These are phyloP conservation scores for Serinus canaria DNA, from an alignment of 2,113 vertebrate species.

Conservation along the genomic window DNA sequence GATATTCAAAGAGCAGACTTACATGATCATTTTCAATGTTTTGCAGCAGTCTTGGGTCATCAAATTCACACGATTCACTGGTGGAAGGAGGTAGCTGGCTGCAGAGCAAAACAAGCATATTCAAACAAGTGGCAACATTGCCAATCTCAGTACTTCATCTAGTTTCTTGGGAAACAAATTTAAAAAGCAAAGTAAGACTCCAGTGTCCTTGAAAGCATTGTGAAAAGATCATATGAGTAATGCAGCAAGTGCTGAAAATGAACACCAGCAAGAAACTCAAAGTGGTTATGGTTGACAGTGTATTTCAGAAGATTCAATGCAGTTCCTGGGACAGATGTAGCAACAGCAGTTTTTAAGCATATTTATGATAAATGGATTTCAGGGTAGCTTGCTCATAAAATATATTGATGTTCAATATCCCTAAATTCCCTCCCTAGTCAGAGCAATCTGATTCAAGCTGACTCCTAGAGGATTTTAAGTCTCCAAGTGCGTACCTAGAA, in stretches of 20 bases:
- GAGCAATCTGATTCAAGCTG: neutral
- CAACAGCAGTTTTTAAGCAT: neutral
- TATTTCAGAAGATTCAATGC: neutral
- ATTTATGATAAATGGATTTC: neutral
- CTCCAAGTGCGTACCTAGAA: neutral
- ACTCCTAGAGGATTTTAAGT: neutral
- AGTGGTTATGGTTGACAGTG: neutral
- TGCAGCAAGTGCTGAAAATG: neutral
- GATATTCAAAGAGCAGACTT: slow-evolving; percentile 37
- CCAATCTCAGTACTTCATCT: neutral
- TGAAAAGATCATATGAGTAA: neutral
- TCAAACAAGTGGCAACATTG: neutral
- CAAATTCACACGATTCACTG: slow-evolving; percentile 90
- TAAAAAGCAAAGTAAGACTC: neutral
- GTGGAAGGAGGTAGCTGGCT: slow-evolving; percentile 85
- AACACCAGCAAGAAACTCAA: neutral
- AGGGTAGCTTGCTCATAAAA: neutral
- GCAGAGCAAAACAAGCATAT: slow-evolving; percentile 17
- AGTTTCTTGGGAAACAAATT: neutral
- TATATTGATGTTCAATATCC: neutral
- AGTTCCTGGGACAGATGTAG: neutral
- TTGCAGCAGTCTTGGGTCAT: slow-evolving; percentile 90
- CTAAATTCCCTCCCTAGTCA: neutral
- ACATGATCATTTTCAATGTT: slow-evolving; percentile 93
- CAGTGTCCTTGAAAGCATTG: neutral